A percentile compares a stretch with the other conserved stretches of the same genome.
Conservation (phyloP, 2,888 invertebrate genomes). For the Isoperla grammatica region DNA sequence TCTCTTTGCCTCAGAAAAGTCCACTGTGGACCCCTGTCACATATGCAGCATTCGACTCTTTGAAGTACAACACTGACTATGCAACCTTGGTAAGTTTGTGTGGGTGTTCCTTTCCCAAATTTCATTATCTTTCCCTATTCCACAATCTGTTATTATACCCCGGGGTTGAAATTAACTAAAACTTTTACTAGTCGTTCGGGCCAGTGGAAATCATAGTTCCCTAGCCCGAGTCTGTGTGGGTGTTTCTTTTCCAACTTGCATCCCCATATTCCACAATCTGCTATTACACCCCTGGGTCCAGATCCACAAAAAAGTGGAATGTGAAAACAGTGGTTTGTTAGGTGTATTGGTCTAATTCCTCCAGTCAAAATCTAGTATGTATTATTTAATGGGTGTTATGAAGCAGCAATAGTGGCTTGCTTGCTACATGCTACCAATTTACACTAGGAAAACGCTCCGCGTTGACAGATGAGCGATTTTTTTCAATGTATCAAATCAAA, state of each 20-base stretch:
- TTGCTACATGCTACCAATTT: no score
- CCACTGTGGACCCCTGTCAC: constrained; percentile 48
- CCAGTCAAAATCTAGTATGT: no score
- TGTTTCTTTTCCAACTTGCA: not conserved
- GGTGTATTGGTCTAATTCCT: no score
- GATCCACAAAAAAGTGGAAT: not conserved
- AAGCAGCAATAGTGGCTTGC: no score
- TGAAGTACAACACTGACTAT: constrained; percentile 33
- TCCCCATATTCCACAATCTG: not conserved
- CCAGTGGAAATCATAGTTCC: no score
- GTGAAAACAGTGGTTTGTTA: no score
- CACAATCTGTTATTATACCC: not conserved
- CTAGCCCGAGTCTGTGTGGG: not conserved
- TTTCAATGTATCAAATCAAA: no score
- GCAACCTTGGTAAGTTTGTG: not conserved
- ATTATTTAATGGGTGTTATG: no score
- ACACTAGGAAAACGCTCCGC: no score
- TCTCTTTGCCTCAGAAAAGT: constrained; percentile 46
- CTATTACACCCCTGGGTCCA: not conserved
- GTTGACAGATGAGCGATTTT: no score
- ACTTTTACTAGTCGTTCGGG: no score
- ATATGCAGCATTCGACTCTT: constrained; percentile 43
- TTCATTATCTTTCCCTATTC: not conserved
- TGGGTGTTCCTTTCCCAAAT: not conserved
- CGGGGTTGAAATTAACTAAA: not conserved